These are phyloP conservation scores for Triops longicaudatus DNA, from an alignment of 1,140 invertebrate genomes.

Conservation along the genomic window DNA sequence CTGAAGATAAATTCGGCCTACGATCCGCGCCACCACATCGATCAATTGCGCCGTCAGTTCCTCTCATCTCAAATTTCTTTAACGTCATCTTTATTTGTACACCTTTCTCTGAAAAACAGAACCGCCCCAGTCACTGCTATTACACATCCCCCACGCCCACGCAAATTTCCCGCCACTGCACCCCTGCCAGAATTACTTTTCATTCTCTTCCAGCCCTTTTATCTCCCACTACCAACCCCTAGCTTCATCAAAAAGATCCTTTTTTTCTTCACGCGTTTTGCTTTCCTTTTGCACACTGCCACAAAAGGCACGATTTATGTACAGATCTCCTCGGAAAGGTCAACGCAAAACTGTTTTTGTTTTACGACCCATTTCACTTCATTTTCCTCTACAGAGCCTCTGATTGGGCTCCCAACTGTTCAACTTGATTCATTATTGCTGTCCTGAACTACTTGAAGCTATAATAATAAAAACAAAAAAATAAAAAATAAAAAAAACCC, in stretches of 20 bases:
- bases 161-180: too few species aligned
- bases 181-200: too few species aligned
- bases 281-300: background rate
- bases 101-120: background rate
- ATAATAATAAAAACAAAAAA: too few species aligned
- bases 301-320: too few species aligned
- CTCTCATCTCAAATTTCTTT: background rate
- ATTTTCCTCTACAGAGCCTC: background rate
- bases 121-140: too few species aligned
- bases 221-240: too few species aligned
- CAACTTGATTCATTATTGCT: background rate
- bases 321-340: background rate
- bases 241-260: background rate
- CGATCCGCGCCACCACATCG: background rate
- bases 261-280: background rate
- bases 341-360: background rate
- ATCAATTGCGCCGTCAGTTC: background rate
- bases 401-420: background rate
- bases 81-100: background rate
- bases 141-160: too few species aligned
- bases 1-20: background rate
- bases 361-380: background rate
- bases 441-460: too few species aligned
- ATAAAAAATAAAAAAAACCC: background rate
- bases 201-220: background rate